Evolutionary conservation across 1,140 invertebrate genomes (phyloP).

Genomic region (Meteorus sp.): DNA sequence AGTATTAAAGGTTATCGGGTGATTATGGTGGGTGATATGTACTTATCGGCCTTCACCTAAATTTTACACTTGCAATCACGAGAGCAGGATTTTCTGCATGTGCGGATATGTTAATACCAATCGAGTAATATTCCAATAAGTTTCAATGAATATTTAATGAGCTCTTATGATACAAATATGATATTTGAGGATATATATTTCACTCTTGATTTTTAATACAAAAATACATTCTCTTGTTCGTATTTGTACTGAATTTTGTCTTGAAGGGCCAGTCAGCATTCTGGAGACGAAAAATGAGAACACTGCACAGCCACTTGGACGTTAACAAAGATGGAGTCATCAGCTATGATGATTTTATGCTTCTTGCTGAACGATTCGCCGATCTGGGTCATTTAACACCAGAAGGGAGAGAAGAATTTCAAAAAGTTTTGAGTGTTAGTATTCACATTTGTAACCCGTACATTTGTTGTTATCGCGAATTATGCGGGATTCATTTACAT

Average conservation of each 20-base stretch:
- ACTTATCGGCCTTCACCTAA: slow-evolving; percentile 35
- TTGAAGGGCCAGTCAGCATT: slow-evolving; percentile 79
- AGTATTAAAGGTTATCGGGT: slow-evolving; percentile 36
- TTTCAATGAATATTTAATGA: slow-evolving; percentile 1
- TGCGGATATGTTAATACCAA: too few relatives aligned
- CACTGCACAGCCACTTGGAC: slow-evolving; percentile 76
- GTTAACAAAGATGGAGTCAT: slow-evolving; percentile 85
- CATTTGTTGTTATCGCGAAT: not conserved
- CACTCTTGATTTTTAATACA: slow-evolving; percentile 4
- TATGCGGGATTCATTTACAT: slow-evolving; percentile 3
- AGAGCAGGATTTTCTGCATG: not conserved
- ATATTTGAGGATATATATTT: slow-evolving; percentile 5
- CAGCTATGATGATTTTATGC: slow-evolving; percentile 77
- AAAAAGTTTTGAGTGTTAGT: slow-evolving; percentile 66
- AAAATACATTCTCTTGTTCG: not conserved
- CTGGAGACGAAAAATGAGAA: slow-evolving; percentile 87
- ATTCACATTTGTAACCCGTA: not conserved
- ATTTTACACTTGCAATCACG: slow-evolving; percentile 18
- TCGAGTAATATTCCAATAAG: not conserved
- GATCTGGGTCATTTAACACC: slow-evolving; percentile 71
- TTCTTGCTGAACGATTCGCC: slow-evolving; percentile 72
- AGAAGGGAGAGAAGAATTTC: slow-evolving; percentile 67
- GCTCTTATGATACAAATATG: not conserved
- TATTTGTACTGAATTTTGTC: not conserved
- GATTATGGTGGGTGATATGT: slow-evolving; percentile 25